These are phyloP conservation scores for Epistrophe eligans DNA, from an alignment of 2,888 invertebrate species.

Conservation along the genomic window DNA sequence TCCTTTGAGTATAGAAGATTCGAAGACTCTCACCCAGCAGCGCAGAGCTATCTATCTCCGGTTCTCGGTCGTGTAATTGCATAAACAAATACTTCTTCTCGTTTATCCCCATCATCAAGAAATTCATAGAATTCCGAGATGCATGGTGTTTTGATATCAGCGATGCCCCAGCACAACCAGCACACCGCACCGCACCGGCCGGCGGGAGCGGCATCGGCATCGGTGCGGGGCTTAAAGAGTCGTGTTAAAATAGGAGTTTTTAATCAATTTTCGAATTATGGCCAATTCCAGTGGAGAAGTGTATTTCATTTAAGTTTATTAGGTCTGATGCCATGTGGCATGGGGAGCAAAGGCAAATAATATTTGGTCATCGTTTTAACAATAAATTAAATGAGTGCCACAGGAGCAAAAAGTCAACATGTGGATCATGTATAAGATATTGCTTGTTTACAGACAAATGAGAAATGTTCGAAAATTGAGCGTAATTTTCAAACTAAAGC, in stretches of 20 bases:
- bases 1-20: conserved; percentile 49
- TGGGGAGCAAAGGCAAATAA: conserved; percentile 24
- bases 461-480: conserved; percentile 62
- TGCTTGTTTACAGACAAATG: conserved; percentile 64
- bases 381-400: conserved; percentile 61
- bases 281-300: conserved; percentile 61
- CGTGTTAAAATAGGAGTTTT: conserved; percentile 7
- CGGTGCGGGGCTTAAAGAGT: neutral
- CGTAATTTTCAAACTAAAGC: conserved; percentile 23
- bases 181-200: too few species aligned
- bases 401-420: conserved; percentile 44
- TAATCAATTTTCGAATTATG: conserved; percentile 43
- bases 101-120: neutral
- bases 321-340: conserved; percentile 49
- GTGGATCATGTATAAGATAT: conserved; percentile 61
- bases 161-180: neutral
- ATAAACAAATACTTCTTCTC: conserved; percentile 62
- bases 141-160: conserved; percentile 9
- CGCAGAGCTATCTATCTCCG: conserved; percentile 49
- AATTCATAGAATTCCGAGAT: conserved; percentile 59
- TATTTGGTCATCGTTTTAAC: conserved; percentile 64
- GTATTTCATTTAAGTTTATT: conserved; percentile 70
- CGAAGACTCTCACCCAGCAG: conserved; percentile 42
- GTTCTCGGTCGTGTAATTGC: conserved; percentile 61
- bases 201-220: too few species aligned